Evolutionary conservation across 2,888 invertebrate species (phyloP).

Genomic region (Amiota mariae): DNA sequence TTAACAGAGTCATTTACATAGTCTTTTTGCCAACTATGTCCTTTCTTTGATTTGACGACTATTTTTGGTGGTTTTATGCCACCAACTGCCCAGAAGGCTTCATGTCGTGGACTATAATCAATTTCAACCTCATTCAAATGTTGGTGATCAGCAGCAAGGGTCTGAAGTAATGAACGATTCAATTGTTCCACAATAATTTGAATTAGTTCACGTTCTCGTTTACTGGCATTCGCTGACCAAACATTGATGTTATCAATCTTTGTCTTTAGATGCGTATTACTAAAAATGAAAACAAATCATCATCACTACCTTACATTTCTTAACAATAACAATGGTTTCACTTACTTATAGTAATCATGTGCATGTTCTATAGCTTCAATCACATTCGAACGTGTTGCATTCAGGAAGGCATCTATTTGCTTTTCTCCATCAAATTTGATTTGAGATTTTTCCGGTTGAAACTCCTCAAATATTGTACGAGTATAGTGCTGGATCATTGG

Average conservation of each 20-base stretch:
- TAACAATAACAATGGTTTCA: background rate
- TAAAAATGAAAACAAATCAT: background rate
- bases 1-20: slow-evolving; percentile 77
- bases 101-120: slow-evolving; percentile 85
- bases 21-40: slow-evolving; percentile 73
- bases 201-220: slow-evolving; percentile 58
- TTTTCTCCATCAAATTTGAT: slow-evolving; percentile 18
- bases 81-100: slow-evolving; percentile 90
- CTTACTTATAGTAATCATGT: slow-evolving; percentile 62
- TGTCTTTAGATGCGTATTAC: background rate
- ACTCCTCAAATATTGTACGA: slow-evolving; percentile 81
- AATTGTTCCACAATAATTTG: slow-evolving; percentile 78
- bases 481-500: slow-evolving; percentile 84
- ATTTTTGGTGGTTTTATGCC: slow-evolving; percentile 78
- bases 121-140: slow-evolving; percentile 79
- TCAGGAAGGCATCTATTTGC: slow-evolving; percentile 48
- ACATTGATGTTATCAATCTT: background rate
- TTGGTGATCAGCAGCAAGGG: slow-evolving; percentile 76
- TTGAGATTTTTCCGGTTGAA: slow-evolving; percentile 64
- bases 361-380: slow-evolving; percentile 65
- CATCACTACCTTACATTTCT: background rate
- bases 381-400: slow-evolving; percentile 56
- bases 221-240: slow-evolving; percentile 38
- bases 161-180: slow-evolving; percentile 80
- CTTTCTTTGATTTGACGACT: slow-evolving; percentile 73